Percentiles rank a stretch among this genome's conserved stretches.
phyloP scores from a whole-genome alignment of 1,140 invertebrate genomes.

The Drosophila sturtevanti region DNA sequence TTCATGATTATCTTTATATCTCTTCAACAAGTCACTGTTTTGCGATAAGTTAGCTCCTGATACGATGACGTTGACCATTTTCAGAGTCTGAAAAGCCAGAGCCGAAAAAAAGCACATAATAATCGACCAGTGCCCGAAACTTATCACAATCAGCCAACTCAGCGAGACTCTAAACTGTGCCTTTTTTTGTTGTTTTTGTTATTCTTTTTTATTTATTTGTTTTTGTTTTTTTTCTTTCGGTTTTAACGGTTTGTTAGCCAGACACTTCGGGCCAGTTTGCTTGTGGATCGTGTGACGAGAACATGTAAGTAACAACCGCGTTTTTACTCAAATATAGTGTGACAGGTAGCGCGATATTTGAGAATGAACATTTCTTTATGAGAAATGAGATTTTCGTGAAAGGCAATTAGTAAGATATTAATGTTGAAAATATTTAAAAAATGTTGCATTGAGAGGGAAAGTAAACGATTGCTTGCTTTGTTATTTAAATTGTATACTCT shows the following conservation, averaged over 20 bases:
- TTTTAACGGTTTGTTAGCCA: constrained; percentile 57
- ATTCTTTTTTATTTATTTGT: too few species aligned
- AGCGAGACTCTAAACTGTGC: constrained; percentile 36
- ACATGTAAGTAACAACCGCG: constrained; percentile 50
- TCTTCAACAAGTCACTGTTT: not conserved
- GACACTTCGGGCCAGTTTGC: constrained; percentile 60
- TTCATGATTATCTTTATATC: constrained; percentile 6
- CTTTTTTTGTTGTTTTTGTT: constrained; percentile 24
- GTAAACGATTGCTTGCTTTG: not conserved
- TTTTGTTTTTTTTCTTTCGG: constrained; percentile 21
- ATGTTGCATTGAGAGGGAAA: not conserved
- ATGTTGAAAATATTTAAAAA: not conserved
- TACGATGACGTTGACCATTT: constrained; percentile 1
- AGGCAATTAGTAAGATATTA: not conserved
- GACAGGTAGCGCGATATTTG: not conserved
- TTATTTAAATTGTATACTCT: not conserved
- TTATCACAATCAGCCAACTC: constrained; percentile 63
- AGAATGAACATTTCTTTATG: not conserved
- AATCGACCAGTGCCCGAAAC: constrained; percentile 1
- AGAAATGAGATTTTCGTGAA: not conserved
- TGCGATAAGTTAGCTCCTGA: constrained; percentile 9
- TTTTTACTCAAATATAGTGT: not conserved
- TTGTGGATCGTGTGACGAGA: constrained; percentile 63
- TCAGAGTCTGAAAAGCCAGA: not conserved
- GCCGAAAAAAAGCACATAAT: constrained; percentile 14